Conservation (phyloP, 2,113 vertebrate genomes). For the Pampusana beccarii region DNA sequence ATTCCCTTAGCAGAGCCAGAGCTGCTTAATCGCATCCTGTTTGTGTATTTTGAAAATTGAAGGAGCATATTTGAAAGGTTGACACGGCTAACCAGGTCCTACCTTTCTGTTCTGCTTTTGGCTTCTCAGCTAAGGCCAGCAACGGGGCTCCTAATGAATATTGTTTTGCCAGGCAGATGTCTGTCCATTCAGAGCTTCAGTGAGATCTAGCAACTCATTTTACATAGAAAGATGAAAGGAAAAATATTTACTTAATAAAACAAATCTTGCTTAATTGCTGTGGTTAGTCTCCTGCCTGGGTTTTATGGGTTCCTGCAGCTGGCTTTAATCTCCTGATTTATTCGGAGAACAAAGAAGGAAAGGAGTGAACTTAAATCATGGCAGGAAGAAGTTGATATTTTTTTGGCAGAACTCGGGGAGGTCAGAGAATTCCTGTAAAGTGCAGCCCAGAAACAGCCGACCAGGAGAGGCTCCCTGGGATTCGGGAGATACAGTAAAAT, state of each 20-base stretch:
- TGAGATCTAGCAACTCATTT: background rate
- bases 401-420: background rate
- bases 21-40: background rate
- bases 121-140: background rate
- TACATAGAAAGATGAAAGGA: slow-evolving; percentile 25
- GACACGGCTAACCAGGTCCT: background rate
- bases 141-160: background rate
- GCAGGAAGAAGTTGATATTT: slow-evolving; percentile 27
- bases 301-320: slow-evolving; percentile 51
- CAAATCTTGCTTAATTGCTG: slow-evolving; percentile 37
- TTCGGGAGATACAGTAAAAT: background rate
- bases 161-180: background rate
- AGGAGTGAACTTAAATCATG: background rate
- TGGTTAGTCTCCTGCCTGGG: slow-evolving; percentile 29
- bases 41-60: background rate
- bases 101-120: background rate
- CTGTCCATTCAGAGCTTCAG: background rate
- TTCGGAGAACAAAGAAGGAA: slow-evolving; percentile 40
- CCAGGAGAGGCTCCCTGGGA: background rate
- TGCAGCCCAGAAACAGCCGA: background rate
- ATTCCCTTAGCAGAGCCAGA: background rate
- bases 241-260: slow-evolving; percentile 19
- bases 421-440: background rate
- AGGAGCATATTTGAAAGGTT: background rate
- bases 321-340: slow-evolving; percentile 49